Evolutionary conservation across 2,797 vertebrate species (phyloP), one percentile per base, ranked within the genome.

Genomic region (Ctenochaetus hawaiiensis): DNA sequence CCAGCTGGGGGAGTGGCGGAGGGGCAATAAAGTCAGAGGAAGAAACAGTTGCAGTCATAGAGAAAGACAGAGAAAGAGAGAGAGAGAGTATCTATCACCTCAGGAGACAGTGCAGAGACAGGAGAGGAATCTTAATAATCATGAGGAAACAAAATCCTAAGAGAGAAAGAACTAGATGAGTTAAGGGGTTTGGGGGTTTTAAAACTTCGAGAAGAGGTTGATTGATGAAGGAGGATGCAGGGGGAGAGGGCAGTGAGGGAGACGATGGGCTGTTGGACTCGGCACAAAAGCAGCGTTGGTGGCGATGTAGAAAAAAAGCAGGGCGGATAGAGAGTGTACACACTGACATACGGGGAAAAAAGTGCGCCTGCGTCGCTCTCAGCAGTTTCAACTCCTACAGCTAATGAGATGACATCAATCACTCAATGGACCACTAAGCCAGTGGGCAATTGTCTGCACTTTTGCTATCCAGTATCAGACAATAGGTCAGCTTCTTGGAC

Each of bases 361-460:
- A 72, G 58, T 53, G 77, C 39, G 39, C 17, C 77, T 51, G 63
- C 2, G 16, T 85, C 23, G 49, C 81, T 81, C 83, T 89, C 87
- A 68, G 85, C 80, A 70, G 54, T 65, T 75, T 84, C 69, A 70
- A 59, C 78, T 78, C 52, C 70, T 44, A 53, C 43, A 73, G 75
- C 67, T 93, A 92, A 92, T 92, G 92, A 93, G 88, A 78, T 58
- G 52, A 64, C 78, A 93, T 94, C 92, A 89, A 89, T 95, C 90
- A 89, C 75, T 72, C 78, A 71, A 87, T 43, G 67, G 67, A 77
- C 74, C 77, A 66, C 86, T 62, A 80, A 84, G 78, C 66, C 77
- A 71, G 80, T 51, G 67, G 62, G 58, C 87, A 73, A 71, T 89
- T 87, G 81, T 91, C 89, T 85, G 80, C 76, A 68, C 80, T 86